Evolutionary conservation across 1,140 invertebrate genomes (phyloP).

Genomic region (Helicoverpa armigera): DNA sequence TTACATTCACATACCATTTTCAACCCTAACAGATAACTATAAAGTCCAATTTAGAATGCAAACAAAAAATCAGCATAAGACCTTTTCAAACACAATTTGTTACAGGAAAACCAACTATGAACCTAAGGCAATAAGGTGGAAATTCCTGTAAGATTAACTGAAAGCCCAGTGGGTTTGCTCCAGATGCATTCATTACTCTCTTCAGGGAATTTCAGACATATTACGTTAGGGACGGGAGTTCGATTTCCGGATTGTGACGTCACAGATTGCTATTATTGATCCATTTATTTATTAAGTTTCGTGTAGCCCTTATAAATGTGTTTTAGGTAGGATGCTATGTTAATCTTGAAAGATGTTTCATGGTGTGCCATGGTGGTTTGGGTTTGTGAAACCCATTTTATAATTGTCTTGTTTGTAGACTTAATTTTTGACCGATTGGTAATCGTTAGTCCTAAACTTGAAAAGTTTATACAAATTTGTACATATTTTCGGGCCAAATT

Average conservation of each 20-base stretch:
- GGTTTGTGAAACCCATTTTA: no score
- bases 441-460: no score
- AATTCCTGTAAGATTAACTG: neutral
- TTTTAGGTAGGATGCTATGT: neutral
- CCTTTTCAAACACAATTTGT: neutral
- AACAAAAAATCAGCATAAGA: neutral
- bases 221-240: conserved; percentile 32
- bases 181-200: conserved; percentile 33
- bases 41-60: no score
- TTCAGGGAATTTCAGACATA: conserved; percentile 22
- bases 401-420: no score
- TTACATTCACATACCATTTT: no score
- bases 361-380: no score
- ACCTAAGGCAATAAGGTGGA: neutral
- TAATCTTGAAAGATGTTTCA: no score
- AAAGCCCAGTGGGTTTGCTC: conserved; percentile 12
- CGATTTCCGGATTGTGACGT: conserved; percentile 32
- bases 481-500: no score
- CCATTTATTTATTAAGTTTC: conserved; percentile 12
- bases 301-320: neutral
- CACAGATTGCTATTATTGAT: conserved; percentile 15
- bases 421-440: no score
- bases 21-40: no score
- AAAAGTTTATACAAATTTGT: no score
- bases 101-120: neutral